Conservation (phyloP, 2,888 invertebrate species). For the Micropterix aruncella region DNA sequence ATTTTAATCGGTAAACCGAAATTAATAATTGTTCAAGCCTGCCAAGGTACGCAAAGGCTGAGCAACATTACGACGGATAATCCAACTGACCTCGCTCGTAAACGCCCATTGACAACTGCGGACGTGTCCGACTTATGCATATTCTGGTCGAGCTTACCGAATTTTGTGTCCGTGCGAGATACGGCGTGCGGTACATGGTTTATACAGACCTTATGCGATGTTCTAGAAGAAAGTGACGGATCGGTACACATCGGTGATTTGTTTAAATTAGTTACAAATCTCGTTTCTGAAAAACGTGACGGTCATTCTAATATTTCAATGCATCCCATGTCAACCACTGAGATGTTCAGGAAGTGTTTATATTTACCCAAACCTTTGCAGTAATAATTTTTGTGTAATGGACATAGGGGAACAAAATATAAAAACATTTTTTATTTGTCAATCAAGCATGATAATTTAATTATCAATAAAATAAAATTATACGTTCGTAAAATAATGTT, state of each 20-base stretch:
- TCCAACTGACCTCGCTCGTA: neutral
- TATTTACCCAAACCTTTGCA: too few species aligned
- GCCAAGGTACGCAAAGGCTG: slow-evolving; percentile 5
- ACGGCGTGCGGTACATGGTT: slow-evolving; percentile 26
- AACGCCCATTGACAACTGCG: neutral
- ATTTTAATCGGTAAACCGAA: slow-evolving; percentile 5
- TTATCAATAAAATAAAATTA: too few species aligned
- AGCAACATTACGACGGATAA: neutral
- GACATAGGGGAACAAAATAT: too few species aligned
- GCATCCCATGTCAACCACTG: too few species aligned
- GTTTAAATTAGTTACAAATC: slow-evolving; percentile 3
- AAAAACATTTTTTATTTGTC: too few species aligned
- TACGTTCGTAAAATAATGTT: too few species aligned
- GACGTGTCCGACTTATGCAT: slow-evolving; percentile 25
- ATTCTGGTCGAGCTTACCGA: slow-evolving; percentile 32
- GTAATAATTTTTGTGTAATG: too few species aligned
- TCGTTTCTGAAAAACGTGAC: slow-evolving; percentile 1
- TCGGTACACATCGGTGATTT: slow-evolving; percentile 18
- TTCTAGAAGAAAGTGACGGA: slow-evolving; percentile 18
- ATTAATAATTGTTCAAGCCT: slow-evolving; percentile 6
- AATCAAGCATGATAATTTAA: too few species aligned
- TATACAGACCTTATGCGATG: slow-evolving; percentile 24
- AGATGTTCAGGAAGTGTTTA: too few species aligned
- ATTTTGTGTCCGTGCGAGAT: slow-evolving; percentile 27
- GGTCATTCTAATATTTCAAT: neutral